These are phyloP conservation scores for Eilema sororculum DNA, from an alignment of 2,888 invertebrate genomes.

Conservation along the genomic window DNA sequence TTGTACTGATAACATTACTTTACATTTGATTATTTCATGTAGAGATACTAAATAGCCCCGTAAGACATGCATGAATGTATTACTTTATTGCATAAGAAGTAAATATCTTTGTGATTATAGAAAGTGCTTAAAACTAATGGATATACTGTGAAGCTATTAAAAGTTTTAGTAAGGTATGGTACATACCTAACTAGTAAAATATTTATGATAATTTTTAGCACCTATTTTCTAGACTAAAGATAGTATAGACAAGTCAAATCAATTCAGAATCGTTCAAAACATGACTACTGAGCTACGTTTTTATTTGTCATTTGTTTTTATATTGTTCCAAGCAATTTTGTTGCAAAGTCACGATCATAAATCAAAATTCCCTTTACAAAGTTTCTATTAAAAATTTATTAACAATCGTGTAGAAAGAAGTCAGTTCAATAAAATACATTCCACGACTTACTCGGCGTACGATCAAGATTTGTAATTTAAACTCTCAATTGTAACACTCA, in stretches of 20 bases:
- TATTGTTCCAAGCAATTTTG: slow-evolving; percentile 37
- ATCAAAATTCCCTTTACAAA: slow-evolving; percentile 53
- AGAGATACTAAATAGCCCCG: slow-evolving; percentile 34
- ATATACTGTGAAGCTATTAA: background rate
- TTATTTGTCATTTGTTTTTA: background rate
- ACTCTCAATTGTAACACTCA: slow-evolving; percentile 66
- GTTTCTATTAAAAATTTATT: slow-evolving; percentile 65
- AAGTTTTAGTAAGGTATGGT: background rate
- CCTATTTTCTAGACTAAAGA: too few species aligned
- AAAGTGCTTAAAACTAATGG: background rate
- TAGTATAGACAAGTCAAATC: background rate
- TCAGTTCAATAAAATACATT: slow-evolving; percentile 60
- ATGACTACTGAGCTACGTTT: background rate
- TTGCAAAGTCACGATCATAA: slow-evolving; percentile 47
- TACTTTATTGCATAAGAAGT: slow-evolving; percentile 1
- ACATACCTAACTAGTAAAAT: too few species aligned
- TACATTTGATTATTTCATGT: slow-evolving; percentile 61
- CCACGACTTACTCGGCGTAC: slow-evolving; percentile 61
- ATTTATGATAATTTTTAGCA: too few species aligned
- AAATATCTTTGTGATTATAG: background rate
- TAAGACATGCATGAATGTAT: slow-evolving; percentile 34
- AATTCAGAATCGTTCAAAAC: slow-evolving; percentile 2
- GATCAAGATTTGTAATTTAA: slow-evolving; percentile 70
- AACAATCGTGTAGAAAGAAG: slow-evolving; percentile 53
- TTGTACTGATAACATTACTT: slow-evolving; percentile 76